Evolutionary conservation across 2,888 invertebrate species (phyloP), one percentile per base, ranked within the genome.

Genomic region (Salticus scenicus): DNA sequence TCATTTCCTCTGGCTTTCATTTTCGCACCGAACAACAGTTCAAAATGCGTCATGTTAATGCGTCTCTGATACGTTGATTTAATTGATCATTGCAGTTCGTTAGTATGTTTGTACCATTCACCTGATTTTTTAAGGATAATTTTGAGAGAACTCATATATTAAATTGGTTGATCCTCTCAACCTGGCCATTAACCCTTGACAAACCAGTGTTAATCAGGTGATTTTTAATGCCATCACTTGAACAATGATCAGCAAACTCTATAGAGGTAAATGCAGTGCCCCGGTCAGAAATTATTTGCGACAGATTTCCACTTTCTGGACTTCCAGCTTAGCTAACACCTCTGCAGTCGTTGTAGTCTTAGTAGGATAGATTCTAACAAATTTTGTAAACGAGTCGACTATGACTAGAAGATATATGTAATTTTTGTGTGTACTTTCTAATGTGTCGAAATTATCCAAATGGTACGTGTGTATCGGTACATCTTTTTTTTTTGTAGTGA

Each of bases 101-200:
- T 0, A 24, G 31, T 31, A 42, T 71, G 42, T 10, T 14, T 24
- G 20, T 71, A 71, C 70, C 70, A 71, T 24, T 71, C 20, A 28
- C 12, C 69, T 4, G 17, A n/a, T 24, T 2, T 12, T 33, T 14
- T 1, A 28, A 17, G 17, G 20, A 31, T 5, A 31, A n/a, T 37
- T 37, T 37, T 10, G 37, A 4, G 4, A 67, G n/a, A 12, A 67
- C 67, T 8, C 31, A 5, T 14, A 67, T 31, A 5, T 31, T 67
- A 31, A 31, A 8, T 7, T 4, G 12, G 17, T 67, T 67, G 37
- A 37, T 37, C 4, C 37, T 4, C 37, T 37, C 37, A 37, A 37
- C 37, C 17, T 31, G 67, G 10, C 67, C 67, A n/a, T 67, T 67
- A 17, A 17, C 8, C 31, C 67, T 28, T n/a, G 67, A 31, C 7